Base-by-base conservation (phyloP, 1,140 invertebrate species). In the Drosophila ogumai region DNA sequence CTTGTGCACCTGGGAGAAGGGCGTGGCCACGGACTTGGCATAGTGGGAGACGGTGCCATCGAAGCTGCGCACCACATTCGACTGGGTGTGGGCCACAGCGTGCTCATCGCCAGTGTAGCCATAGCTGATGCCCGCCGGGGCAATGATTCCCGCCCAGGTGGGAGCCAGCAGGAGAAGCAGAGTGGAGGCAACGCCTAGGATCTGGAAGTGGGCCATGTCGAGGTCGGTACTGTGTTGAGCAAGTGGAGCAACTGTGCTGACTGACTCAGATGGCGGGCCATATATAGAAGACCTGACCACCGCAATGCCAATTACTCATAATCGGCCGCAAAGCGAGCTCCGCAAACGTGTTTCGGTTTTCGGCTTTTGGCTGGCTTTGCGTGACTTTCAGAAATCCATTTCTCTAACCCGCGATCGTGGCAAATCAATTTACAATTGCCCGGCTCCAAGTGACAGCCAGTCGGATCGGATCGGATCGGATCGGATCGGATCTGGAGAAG, bases 1-100 rank as follows among this genome's bases (percentile, higher is more conserved):
- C 92, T 95, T 95, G 78, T 94, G 93, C 15, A 95, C 94, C 82
- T 93, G 94, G 52, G 94, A 95, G 92, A 93, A 95, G 31, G 95
- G 94, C 55, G 93, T 94, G 86, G 95, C 94, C n/a, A 95, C 93
- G 36, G 94, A 94, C 80, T 95, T 95, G 81, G 93, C 93, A 91
- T 94, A 94, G 67, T 93, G 92, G n/a, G 94, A 94, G n/a, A 95
- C 93, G 25, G 94, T 94, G 76, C 95, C 95, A 56, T 94, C 94
- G 58, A 94, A 91, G 46, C 93, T 94, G 22, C 94, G 92, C 5
- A 94, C 74, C 10, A 94, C 93, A 80, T 94, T 94, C 84, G 95
- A 93, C 36, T 94, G 93, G 15, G 94, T 93, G 17, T 94, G 79
- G 17, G 94, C 94, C 57, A 94, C 86, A n/a, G 94, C 93, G 41